Evolutionary conservation across 2,797 vertebrate species (phyloP), one percentile per base, ranked within the genome.

Genomic region (Cichlasoma orientale): DNA sequence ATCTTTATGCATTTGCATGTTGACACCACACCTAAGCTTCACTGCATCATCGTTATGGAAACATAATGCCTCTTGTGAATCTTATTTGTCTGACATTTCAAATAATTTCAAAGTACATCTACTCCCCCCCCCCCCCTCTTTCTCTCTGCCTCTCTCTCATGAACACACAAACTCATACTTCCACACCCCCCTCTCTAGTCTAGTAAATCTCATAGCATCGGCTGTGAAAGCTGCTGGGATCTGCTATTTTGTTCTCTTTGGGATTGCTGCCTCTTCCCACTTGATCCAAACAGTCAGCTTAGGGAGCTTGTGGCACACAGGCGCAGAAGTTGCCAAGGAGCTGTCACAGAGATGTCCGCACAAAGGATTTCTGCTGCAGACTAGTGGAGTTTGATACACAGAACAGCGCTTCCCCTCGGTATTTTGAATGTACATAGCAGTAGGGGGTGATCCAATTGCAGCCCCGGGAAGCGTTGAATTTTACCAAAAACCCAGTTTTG

Each of bases 211-310:
- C 90, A 87, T 61, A 88, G 90, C 92, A 94, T 93, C 82, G 82
- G 70, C 87, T 86, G 74, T 87, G 91, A 95, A 94, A 93, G 93
- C 93, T 94, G 89, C 90, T 89, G 89, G 91, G 92, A 94, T 95
- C 92, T 94, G 89, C 90, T 93, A 90, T 95, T 95, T 92, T 93
- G 92, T 93, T 93, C 93, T 94, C 92, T 89, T 94, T 91, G 93
- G 91, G 93, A 95, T 90, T 90, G 92, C 88, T 91, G 87, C 92
- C 90, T 94, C 92, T 92, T 93, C 91, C 92, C 89, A 90, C 92
- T 94, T 90, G 93, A 94, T 95, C 90, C 92, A 94, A 94, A 93
- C 86, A 94, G 90, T 93, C 93, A 94, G 90, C 93, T 94, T 91
- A 93, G 93, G 92, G 92, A 94, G 92, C 86, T 86, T 78, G 85